Conservation (phyloP, 2,888 invertebrate genomes). For the Diloba caeruleocephala region DNA sequence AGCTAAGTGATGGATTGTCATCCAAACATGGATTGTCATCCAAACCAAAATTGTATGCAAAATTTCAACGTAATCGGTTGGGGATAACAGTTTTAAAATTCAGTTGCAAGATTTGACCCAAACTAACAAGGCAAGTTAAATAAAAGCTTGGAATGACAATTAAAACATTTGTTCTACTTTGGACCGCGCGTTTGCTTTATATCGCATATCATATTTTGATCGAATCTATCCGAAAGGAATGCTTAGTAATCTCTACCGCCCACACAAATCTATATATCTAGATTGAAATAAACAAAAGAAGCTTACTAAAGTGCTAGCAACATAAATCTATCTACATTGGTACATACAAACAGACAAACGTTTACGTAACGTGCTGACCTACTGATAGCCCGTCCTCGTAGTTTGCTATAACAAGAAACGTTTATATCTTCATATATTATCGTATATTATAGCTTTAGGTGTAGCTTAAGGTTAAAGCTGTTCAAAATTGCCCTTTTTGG, state of each 20-base stretch:
- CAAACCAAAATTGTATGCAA: too few species aligned
- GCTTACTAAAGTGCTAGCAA: constrained; percentile 63
- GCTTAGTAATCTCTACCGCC: background rate
- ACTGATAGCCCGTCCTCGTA: constrained; percentile 94
- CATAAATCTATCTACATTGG: constrained; percentile 49
- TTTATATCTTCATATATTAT: constrained; percentile 59
- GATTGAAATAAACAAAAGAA: constrained; percentile 31
- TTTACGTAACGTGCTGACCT: constrained; percentile 91
- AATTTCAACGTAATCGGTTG: too few species aligned
- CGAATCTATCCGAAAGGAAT: background rate
- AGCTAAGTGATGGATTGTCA: too few species aligned
- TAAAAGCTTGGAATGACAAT: too few species aligned
- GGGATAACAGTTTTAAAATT: too few species aligned
- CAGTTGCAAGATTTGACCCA: too few species aligned
- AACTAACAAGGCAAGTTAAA: too few species aligned
- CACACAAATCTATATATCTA: constrained; percentile 4
- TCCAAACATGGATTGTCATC: too few species aligned
- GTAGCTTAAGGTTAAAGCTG: constrained; percentile 39
- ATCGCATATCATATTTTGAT: too few species aligned
- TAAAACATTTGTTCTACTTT: too few species aligned
- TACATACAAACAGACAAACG: constrained; percentile 72
- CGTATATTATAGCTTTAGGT: constrained; percentile 55
- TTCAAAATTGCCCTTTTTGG: constrained; percentile 3
- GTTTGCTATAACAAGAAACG: constrained; percentile 91
- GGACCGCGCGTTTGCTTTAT: too few species aligned